A percentile compares a stretch with the other conserved stretches of the same genome.
phyloP scores from a whole-genome alignment of 2,113 vertebrate genomes.

The Gobiocypris rarus region DNA sequence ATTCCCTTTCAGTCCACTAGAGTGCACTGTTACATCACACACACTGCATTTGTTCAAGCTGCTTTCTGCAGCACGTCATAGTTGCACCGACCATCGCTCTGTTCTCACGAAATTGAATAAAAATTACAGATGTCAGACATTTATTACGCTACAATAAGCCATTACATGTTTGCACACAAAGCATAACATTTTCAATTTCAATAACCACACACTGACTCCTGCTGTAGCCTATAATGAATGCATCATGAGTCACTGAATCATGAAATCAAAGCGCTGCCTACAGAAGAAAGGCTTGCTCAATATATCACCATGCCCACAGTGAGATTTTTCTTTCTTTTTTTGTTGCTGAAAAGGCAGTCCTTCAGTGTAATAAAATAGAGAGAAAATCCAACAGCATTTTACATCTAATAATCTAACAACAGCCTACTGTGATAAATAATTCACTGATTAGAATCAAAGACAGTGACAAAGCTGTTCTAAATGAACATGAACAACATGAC shows the following conservation, averaged over 20 bases:
- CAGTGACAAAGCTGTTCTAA: background rate
- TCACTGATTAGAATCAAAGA: conserved; percentile 23
- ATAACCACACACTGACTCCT: conserved; percentile 13
- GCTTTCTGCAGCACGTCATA: background rate
- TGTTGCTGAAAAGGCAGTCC: conserved; percentile 3
- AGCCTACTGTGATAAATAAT: conserved; percentile 33
- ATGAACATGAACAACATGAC: background rate
- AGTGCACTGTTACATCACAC: conserved; percentile 29
- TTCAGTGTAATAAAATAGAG: background rate
- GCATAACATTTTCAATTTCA: conserved; percentile 23
- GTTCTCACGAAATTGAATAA: background rate
- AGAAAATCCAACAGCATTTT: conserved; percentile 1
- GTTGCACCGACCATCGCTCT: background rate
- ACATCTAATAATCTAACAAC: conserved; percentile 13
- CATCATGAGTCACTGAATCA: conserved; percentile 28
- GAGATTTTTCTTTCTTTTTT: conserved; percentile 26
- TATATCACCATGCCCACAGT: conserved; percentile 14
- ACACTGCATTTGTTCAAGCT: background rate
- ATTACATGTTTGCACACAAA: conserved; percentile 42
- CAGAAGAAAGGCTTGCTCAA: conserved; percentile 22
- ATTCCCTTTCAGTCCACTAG: background rate
- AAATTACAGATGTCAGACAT: background rate
- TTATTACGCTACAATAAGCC: conserved; percentile 28
- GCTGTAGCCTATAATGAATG: conserved; percentile 25
- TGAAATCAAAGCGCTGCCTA: conserved; percentile 46